Conservation (phyloP, 2,113 vertebrate species). For the Cavia porcellus region DNA sequence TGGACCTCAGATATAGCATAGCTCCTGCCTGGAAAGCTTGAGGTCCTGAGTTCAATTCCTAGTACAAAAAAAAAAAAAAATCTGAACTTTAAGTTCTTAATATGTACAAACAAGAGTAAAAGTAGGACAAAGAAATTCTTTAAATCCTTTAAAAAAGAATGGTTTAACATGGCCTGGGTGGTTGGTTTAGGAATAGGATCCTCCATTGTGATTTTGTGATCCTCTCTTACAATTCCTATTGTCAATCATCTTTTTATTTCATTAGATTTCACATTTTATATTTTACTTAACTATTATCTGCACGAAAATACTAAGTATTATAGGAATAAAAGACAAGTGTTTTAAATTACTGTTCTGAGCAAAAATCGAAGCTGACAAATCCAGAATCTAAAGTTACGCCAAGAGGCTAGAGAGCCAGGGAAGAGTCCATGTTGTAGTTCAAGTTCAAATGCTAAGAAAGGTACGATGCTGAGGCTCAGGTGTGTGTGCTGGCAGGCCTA, state of each 20-base stretch:
- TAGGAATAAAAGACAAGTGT: neutral
- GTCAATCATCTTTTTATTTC: neutral
- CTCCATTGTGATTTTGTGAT: neutral
- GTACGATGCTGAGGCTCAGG: neutral
- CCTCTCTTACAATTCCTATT: neutral
- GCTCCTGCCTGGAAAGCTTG: no score
- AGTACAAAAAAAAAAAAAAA: no score
- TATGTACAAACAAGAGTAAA: neutral
- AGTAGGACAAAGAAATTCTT: neutral
- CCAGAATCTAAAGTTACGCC: neutral
- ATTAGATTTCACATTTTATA: neutral
- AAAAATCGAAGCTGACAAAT: neutral
- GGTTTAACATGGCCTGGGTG: neutral
- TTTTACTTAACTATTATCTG: neutral
- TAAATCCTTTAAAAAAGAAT: neutral
- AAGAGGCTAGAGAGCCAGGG: neutral
- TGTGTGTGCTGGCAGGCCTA: neutral
- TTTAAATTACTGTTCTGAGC: neutral
- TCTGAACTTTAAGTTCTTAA: neutral
- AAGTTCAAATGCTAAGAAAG: neutral
- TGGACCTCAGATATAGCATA: neutral
- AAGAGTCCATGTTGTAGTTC: neutral
- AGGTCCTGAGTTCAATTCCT: no score
- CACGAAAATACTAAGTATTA: neutral
- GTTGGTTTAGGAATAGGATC: constrained; percentile 5